Evolutionary conservation across 2,113 vertebrate species (phyloP).

Genomic region (Geothlypis trichas): DNA sequence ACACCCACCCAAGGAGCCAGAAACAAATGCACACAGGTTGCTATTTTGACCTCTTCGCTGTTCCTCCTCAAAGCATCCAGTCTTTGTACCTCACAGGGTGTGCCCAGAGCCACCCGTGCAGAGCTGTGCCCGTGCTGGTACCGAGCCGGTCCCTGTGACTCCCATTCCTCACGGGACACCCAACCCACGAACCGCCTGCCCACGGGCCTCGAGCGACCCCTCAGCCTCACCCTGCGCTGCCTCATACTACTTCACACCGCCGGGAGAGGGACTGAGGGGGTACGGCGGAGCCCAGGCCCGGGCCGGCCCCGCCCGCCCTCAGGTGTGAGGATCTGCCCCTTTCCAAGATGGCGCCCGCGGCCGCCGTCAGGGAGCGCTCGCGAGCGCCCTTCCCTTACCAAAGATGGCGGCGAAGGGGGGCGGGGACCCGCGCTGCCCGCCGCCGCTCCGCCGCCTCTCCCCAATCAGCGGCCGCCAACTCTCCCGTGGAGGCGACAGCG

Average conservation of each 20-base stretch:
- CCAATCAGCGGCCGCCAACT: constrained; percentile 91
- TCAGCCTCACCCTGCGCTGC: background rate
- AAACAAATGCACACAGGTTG: rapidly evolving
- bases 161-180: background rate
- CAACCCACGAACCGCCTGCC: rapidly evolving
- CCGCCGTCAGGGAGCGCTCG: rapidly evolving
- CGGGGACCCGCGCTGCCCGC: background rate
- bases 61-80: background rate
- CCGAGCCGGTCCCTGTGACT: background rate
- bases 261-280: rapidly evolving
- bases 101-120: rapidly evolving
- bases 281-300: too few species aligned
- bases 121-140: background rate
- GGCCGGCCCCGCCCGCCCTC: background rate
- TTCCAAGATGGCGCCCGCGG: background rate
- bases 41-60: background rate
- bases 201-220: rapidly evolving
- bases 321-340: constrained; percentile 24
- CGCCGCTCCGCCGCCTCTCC: rapidly evolving
- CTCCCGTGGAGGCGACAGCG: constrained; percentile 69
- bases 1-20: background rate
- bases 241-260: too few species aligned
- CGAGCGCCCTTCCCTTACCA: background rate
- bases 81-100: background rate
- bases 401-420: constrained; percentile 8